A percentile compares a stretch with the other conserved stretches of the same genome.
Evolutionary conservation across 2,797 vertebrate species (phyloP).

Genomic region (Poecilia velifera): DNA sequence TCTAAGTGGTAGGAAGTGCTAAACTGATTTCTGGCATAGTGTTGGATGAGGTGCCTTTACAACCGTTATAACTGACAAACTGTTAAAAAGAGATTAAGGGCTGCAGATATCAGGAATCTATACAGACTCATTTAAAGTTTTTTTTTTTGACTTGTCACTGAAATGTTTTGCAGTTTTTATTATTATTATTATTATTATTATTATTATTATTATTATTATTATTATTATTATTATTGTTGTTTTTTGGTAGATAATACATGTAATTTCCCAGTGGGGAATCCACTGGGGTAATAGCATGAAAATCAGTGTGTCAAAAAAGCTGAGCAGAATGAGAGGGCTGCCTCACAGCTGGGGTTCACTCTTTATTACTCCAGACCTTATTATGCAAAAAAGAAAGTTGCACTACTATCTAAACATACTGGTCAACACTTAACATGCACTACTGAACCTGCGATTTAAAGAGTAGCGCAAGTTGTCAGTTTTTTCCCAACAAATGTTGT

Average conservation of each 20-base stretch:
- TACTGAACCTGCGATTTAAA: not conserved
- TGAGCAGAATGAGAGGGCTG: not conserved
- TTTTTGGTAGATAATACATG: not conserved
- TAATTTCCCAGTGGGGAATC: not conserved
- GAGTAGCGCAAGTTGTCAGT: not conserved
- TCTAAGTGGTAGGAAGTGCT: not conserved
- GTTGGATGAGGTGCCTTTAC: not conserved
- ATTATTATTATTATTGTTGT: no score
- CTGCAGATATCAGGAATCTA: not conserved
- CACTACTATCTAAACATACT: not conserved
- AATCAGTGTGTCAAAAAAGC: not conserved
- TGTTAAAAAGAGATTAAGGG: not conserved
- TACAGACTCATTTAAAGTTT: not conserved
- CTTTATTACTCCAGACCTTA: not conserved
- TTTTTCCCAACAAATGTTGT: not conserved
- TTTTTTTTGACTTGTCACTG: not conserved
- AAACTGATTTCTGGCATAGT: not conserved
- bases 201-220: no score
- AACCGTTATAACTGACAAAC: not conserved
- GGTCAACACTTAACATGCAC: not conserved
- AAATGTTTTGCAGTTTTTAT: not conserved
- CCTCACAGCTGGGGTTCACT: not conserved
- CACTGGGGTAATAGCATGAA: not conserved
- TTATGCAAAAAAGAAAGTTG: not conserved
- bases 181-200: no score